Conservation (phyloP, 1,140 invertebrate species). For the Drosophila watanabei region DNA sequence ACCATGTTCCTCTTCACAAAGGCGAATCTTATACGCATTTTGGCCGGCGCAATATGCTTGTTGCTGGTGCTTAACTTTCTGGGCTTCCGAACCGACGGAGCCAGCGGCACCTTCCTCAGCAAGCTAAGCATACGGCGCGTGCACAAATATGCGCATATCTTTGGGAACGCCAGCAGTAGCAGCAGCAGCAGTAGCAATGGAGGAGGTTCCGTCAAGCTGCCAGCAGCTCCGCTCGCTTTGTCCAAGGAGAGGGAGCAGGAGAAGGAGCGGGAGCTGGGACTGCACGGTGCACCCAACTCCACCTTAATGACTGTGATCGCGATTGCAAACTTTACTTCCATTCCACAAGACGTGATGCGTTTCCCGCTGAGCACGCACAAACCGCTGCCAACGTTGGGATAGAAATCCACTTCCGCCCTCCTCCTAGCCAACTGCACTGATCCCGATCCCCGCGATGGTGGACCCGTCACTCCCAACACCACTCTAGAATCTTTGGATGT, state of each 20-base stretch:
- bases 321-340: conserved; percentile 80
- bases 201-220: conserved; percentile 27
- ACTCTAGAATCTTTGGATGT: conserved; percentile 85
- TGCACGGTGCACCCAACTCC: conserved; percentile 50
- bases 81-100: conserved; percentile 60
- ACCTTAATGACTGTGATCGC: conserved; percentile 76
- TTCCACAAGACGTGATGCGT: conserved; percentile 78
- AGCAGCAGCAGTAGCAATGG: too few relatives aligned
- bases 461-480: conserved; percentile 85
- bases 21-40: conserved; percentile 71
- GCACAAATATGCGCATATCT: conserved; percentile 77
- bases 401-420: conserved; percentile 38
- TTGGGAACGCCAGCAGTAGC: conserved; percentile 40
- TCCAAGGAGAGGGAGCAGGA: conserved; percentile 61
- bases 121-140: conserved; percentile 75
- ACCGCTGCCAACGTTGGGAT: conserved; percentile 44
- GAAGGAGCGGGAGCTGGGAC: conserved; percentile 43
- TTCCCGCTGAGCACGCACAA: conserved; percentile 41
- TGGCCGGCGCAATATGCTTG: conserved; percentile 66
- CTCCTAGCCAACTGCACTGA: conserved; percentile 62
- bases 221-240: conserved; percentile 58
- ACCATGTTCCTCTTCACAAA: conserved; percentile 75
- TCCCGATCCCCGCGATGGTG: conserved; percentile 79
- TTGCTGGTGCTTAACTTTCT: conserved; percentile 76
- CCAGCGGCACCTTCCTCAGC: conserved; percentile 61